These are phyloP conservation scores for Threskiornis aethiopicus DNA, from an alignment of 2,797 vertebrate genomes.

Conservation along the genomic window DNA sequence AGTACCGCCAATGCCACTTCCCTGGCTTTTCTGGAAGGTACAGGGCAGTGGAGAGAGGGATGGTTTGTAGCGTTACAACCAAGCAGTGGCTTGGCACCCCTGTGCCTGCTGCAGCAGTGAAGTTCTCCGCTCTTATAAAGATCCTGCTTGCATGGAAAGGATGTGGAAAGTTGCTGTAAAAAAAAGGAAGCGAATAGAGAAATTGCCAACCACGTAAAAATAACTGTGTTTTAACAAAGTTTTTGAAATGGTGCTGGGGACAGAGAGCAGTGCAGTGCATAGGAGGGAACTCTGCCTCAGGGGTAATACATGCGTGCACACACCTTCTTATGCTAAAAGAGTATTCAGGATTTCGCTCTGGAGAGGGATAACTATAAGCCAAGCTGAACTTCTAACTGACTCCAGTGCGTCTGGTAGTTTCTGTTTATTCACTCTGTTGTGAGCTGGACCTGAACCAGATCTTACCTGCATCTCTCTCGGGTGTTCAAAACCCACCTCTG, in stretches of 20 bases:
- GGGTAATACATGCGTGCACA: accelerated
- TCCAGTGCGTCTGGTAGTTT: neutral
- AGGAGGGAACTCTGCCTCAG: neutral
- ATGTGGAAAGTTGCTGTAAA: neutral
- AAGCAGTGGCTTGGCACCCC: neutral
- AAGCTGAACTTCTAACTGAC: neutral
- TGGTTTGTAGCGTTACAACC: neutral
- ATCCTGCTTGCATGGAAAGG: neutral
- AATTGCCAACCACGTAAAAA: neutral
- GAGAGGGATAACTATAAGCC: neutral
- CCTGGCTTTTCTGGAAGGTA: neutral
- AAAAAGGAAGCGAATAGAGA: neutral
- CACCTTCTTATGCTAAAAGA: neutral
- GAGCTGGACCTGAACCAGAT: neutral
- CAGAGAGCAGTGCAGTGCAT: neutral
- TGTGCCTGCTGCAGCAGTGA: neutral
- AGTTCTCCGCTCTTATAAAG: neutral
- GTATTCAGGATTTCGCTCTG: neutral
- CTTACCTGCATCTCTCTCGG: neutral
- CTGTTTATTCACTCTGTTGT: neutral
- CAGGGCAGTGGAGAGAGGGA: neutral
- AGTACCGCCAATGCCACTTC: neutral
- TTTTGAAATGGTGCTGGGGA: neutral
- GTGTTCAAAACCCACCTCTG: neutral
- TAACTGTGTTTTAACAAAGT: neutral